Evolutionary conservation across 2,113 vertebrate genomes (phyloP).

Genomic region (Rhombomys opimus): DNA sequence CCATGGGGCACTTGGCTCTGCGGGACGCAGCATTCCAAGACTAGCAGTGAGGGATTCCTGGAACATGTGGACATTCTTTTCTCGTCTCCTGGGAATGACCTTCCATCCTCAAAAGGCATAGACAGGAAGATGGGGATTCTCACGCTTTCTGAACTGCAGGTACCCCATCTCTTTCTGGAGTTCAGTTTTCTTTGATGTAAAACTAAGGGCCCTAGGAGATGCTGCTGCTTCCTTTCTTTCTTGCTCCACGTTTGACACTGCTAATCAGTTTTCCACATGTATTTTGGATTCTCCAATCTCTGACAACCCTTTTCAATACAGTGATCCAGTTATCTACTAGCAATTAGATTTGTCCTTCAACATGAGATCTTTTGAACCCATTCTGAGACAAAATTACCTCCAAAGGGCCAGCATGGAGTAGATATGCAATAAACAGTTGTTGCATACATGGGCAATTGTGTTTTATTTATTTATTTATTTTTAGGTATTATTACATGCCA

Average conservation of each 20-base stretch:
- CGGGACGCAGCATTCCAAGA: neutral
- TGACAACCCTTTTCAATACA: neutral
- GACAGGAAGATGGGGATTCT: neutral
- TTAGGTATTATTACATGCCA: neutral
- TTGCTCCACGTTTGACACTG: neutral
- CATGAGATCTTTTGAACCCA: neutral
- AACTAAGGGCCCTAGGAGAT: neutral
- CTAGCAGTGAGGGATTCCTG: neutral
- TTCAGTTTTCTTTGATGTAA: neutral
- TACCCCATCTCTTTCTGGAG: neutral
- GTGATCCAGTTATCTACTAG: neutral
- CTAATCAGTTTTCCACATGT: neutral
- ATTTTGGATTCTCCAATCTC: neutral
- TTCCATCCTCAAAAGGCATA: neutral
- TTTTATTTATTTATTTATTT: too few relatives aligned
- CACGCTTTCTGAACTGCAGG: neutral
- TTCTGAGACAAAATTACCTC: neutral
- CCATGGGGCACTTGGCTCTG: neutral
- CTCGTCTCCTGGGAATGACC: neutral
- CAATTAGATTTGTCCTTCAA: neutral
- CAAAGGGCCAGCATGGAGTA: neutral
- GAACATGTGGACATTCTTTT: neutral
- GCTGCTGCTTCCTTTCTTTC: too few relatives aligned
- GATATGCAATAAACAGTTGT: conserved; percentile 35
- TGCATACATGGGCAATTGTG: neutral